These are phyloP conservation scores for Harpagoxenus sublaevis DNA, from an alignment of 2,888 invertebrate species.

Conservation along the genomic window DNA sequence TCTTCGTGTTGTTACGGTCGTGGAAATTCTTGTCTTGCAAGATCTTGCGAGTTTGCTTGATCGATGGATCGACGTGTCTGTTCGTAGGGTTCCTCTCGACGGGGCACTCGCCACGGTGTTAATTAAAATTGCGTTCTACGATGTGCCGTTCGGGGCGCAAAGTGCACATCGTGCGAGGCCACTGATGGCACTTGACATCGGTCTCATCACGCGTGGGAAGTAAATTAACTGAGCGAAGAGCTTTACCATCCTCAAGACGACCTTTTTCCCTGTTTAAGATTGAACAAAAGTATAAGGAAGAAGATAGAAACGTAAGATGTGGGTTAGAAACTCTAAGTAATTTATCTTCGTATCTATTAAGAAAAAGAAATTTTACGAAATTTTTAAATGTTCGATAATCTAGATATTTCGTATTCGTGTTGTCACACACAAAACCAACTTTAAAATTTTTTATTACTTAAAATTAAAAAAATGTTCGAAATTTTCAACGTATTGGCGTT, in stretches of 20 bases:
- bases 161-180: constrained; percentile 55
- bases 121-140: constrained; percentile 54
- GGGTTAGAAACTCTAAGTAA: background rate
- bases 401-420: background rate
- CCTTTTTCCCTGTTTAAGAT: constrained; percentile 27
- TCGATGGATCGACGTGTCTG: constrained; percentile 43
- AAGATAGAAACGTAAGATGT: background rate
- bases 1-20: background rate
- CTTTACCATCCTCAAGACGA: constrained; percentile 13
- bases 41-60: constrained; percentile 10
- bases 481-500: background rate
- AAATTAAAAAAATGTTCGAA: background rate
- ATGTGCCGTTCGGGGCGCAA: constrained; percentile 38
- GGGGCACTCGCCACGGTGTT: constrained; percentile 33
- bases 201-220: constrained; percentile 54
- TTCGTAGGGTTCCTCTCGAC: constrained; percentile 20
- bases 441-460: background rate
- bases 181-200: constrained; percentile 55
- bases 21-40: background rate
- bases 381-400: background rate
- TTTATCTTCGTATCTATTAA: background rate
- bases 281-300: background rate
- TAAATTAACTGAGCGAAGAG: constrained; percentile 47
- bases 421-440: background rate
- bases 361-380: background rate